Evolutionary conservation across 2,797 vertebrate genomes (phyloP).

Genomic region (Girardinus metallicus): DNA sequence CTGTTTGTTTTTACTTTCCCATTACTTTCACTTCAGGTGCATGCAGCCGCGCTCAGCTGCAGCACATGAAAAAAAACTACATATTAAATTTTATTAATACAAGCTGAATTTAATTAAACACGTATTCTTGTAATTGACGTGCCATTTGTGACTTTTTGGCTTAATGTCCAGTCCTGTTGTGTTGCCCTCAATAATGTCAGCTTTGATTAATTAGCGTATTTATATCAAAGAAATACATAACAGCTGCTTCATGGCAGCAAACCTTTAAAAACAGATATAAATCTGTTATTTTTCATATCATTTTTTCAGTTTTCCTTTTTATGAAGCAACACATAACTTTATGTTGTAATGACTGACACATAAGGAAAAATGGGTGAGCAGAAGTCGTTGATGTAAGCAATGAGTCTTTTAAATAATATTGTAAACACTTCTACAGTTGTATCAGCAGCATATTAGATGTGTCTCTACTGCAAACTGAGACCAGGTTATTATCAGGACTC

Average conservation of each 20-base stretch:
- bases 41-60: conserved; percentile 24
- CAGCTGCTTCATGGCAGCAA: not conserved
- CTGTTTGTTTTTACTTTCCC: conserved; percentile 32
- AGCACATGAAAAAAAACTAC: conserved; percentile 22
- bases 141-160: conserved; percentile 39
- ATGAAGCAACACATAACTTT: not conserved
- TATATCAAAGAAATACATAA: conserved; percentile 21
- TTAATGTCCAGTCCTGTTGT: conserved; percentile 18
- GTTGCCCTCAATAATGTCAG: conserved; percentile 11
- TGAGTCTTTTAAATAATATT: too few species aligned
- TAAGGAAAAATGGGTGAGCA: too few species aligned
- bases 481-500: too few species aligned
- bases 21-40: conserved; percentile 33
- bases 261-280: not conserved
- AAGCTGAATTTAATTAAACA: conserved; percentile 13
- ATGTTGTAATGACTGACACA: not conserved
- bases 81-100: conserved; percentile 52
- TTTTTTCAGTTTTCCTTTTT: not conserved
- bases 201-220: conserved; percentile 27
- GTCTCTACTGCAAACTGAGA: too few species aligned
- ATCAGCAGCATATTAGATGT: too few species aligned
- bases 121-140: not conserved
- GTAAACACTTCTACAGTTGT: too few species aligned
- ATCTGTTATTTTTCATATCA: not conserved
- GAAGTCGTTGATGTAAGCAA: too few species aligned